Conservation (phyloP, 1,140 invertebrate species). For the Caenorhabditis tropicalis region DNA sequence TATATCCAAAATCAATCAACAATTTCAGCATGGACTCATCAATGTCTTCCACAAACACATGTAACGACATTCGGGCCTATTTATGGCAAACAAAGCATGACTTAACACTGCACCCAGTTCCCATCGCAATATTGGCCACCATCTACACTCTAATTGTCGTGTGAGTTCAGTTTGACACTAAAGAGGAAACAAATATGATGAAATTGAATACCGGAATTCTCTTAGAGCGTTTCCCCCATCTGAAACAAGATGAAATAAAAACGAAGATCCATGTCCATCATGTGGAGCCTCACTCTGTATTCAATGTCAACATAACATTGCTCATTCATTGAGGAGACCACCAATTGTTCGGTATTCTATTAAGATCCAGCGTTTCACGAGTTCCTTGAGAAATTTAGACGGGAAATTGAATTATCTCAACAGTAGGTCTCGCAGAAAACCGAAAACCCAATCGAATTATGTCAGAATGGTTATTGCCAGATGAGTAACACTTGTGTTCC, state of each 20-base stretch:
- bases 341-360: slow-evolving; percentile 29
- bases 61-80: not conserved
- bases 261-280: slow-evolving; percentile 15
- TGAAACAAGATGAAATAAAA: slow-evolving; percentile 3
- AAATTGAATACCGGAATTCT: not conserved
- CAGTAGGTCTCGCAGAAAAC: not conserved
- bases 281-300: slow-evolving; percentile 12
- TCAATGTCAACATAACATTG: slow-evolving; percentile 34
- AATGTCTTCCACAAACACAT: not conserved
- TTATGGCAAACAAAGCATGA: slow-evolving; percentile 14
- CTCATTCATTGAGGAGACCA: slow-evolving; percentile 32
- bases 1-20: too few species aligned
- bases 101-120: not conserved
- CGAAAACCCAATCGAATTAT: not conserved
- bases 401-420: slow-evolving; percentile 27
- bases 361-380: slow-evolving; percentile 12
- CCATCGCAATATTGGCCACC: not conserved
- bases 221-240: not conserved
- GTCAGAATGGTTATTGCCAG: not conserved
- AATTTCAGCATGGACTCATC: not conserved
- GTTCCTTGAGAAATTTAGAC: not conserved
- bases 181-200: not conserved
- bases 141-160: slow-evolving; percentile 11
- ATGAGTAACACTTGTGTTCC: slow-evolving; percentile 16
- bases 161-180: not conserved